Evolutionary conservation across 2,113 vertebrate species (phyloP), one percentile per base, ranked within the genome.

Genomic region (Neomonachus schauinslandi): DNA sequence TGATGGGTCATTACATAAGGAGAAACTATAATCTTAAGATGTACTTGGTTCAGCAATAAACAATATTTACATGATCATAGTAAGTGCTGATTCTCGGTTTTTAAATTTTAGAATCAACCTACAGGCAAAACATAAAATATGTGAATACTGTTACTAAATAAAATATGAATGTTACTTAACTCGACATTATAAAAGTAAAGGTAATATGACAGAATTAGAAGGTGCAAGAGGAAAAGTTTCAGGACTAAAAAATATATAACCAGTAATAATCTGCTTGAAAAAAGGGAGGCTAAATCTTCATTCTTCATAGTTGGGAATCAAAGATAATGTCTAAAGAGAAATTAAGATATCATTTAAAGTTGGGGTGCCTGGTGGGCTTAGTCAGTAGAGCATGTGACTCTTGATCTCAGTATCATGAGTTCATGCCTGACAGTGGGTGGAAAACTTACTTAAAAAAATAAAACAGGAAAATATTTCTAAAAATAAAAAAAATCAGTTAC

Each of bases 41-140:
- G 28, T 76, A 57, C 46, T 88, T 94, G 36, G 8, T 72, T 82
- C 7, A 91, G 72, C 65, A 91, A 67, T 77, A 31, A 93, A 81
- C 21, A 67, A 14, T 88, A 88, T 82, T 83, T 80, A 84, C 5
- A 76, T 9, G 22, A 31, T 42, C 10, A 69, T 18, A 90, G 0
- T 81, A 88, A 88, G 13, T 84, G 31, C 14, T 90, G 46, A 84
- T 74, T 88, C 72, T 3, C 89, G 42, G 42, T 61, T 89, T 94
- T 81, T 51, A 92, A 92, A 92, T 63, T 97, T 88, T 61, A 86
- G 57, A 89, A 80, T 89, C 72, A 85, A 91, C 18, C 11, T 49
- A 67, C 1, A 94, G 49, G 46, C 36, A 89, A 94, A 92, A 39
- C 28, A 51, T 84, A 63, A 89, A 79, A 91, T 63, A 71, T 10